Percentiles rank a stretch among this genome's conserved stretches.
Conservation (phyloP, 2,797 vertebrate species). For the Anguilla megastoma region DNA sequence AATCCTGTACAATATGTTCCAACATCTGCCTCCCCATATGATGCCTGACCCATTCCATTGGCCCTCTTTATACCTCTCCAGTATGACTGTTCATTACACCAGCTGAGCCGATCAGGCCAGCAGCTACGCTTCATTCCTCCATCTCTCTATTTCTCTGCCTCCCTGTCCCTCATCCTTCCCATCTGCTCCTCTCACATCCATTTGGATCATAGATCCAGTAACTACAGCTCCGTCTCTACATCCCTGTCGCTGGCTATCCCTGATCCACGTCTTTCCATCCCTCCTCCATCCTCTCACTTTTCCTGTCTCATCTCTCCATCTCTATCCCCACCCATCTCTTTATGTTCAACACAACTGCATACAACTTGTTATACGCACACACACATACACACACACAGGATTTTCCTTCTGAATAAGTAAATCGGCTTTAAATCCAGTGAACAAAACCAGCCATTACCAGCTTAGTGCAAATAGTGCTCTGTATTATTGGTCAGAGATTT, state of each 20-base stretch:
- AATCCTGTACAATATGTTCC: conserved; percentile 89
- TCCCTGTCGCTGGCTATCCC: conserved; percentile 28
- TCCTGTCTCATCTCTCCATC: conserved; percentile 15
- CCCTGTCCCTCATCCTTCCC: conserved; percentile 26
- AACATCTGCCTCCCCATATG: conserved; percentile 93
- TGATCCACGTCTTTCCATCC: conserved; percentile 31
- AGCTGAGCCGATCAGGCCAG: conserved; percentile 53
- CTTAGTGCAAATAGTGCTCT: neutral
- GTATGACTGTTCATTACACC: conserved; percentile 57
- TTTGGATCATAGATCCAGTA: conserved; percentile 55
- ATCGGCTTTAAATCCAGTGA: conserved; percentile 19
- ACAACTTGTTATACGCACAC: neutral
- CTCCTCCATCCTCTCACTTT: neutral
- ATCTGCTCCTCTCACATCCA: conserved; percentile 50
- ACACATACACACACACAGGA: neutral
- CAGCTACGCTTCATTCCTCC: conserved; percentile 54
- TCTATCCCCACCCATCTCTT: conserved; percentile 4
- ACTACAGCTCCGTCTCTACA: neutral
- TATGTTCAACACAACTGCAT: neutral
- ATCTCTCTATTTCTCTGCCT: neutral
- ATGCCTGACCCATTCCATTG: conserved; percentile 79
- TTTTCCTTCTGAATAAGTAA: neutral
- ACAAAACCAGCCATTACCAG: conserved; percentile 16
- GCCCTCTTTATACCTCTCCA: conserved; percentile 82
- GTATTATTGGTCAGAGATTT: neutral